Evolutionary conservation across 2,797 vertebrate species (phyloP).

Genomic region (Syncerus caffer): DNA sequence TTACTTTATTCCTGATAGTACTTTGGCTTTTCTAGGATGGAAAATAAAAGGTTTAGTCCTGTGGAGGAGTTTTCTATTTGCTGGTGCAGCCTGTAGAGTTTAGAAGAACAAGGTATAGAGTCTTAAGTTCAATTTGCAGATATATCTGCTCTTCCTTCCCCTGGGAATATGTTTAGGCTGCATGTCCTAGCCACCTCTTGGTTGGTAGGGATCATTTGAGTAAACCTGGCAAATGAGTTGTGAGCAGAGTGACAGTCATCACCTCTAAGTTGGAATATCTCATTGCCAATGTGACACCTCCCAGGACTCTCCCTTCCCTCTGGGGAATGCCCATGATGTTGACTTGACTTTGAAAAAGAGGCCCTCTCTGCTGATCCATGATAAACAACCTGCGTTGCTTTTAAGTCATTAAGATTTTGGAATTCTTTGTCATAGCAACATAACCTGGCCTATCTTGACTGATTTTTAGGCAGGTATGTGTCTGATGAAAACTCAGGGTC

Average conservation of each 20-base stretch:
- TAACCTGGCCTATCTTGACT: neutral
- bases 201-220: neutral
- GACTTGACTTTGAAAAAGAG: neutral
- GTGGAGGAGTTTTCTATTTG: neutral
- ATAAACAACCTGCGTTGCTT: neutral
- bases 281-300: neutral
- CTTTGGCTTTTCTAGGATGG: neutral
- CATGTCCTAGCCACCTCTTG: neutral
- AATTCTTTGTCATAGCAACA: neutral
- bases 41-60: neutral
- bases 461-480: neutral
- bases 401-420: neutral
- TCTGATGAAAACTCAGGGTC: conserved; percentile 17
- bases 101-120: neutral
- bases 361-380: neutral
- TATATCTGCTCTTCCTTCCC: neutral
- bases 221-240: neutral
- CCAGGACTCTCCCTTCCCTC: neutral
- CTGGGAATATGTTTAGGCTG: neutral
- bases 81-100: neutral
- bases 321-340: neutral
- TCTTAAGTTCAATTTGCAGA: neutral
- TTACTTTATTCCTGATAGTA: neutral
- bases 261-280: neutral
- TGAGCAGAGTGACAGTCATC: neutral